Evolutionary conservation across 2,113 vertebrate genomes (phyloP).

Genomic region (Barnardius zonarius): DNA sequence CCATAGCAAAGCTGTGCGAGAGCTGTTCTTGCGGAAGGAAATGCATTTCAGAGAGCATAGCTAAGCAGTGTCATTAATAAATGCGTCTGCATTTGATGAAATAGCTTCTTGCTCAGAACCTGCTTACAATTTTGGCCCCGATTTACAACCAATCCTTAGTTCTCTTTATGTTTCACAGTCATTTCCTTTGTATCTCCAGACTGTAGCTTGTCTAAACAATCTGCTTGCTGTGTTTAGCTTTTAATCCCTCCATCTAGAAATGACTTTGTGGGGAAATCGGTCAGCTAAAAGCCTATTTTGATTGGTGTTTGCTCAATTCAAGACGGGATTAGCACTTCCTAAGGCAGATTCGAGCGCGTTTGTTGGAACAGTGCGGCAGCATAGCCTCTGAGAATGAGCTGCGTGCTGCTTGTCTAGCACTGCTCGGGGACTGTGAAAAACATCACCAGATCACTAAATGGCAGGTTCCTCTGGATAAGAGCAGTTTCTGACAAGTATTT

Average conservation of each 20-base stretch:
- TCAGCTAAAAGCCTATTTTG: constrained; percentile 7
- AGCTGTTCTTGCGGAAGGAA: neutral
- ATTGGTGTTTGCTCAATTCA: neutral
- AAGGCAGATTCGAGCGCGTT: neutral
- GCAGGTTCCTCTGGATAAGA: neutral
- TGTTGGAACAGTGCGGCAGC: neutral
- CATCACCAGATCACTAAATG: neutral
- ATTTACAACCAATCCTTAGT: neutral
- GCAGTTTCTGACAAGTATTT: neutral
- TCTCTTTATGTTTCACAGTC: neutral
- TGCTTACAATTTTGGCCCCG: neutral
- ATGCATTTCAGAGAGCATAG: neutral
- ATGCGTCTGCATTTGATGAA: neutral
- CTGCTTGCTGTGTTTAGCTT: constrained; percentile 14
- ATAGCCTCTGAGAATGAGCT: neutral
- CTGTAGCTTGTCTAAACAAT: constrained; percentile 39
- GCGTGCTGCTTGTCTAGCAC: neutral
- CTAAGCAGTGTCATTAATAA: neutral
- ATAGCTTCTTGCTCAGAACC: neutral
- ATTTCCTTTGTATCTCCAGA: neutral
- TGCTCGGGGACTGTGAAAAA: neutral
- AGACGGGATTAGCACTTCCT: constrained; percentile 3
- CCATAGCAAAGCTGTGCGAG: neutral
- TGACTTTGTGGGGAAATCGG: neutral
- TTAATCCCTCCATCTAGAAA: constrained; percentile 32